Conservation (phyloP, 2,888 invertebrate species). For the Hirtodrosophila confusa region DNA sequence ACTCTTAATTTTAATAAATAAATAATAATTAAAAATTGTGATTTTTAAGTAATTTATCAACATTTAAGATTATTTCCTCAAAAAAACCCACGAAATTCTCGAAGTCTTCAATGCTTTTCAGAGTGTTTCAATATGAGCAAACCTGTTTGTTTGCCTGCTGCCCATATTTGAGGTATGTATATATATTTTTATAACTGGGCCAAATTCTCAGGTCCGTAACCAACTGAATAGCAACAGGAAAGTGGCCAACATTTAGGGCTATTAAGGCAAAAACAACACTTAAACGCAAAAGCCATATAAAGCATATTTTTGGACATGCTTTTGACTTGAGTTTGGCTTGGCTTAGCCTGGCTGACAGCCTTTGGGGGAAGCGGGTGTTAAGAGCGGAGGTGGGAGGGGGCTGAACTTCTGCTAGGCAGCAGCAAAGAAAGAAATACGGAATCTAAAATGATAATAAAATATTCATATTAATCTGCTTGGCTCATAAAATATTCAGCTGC, state of each 20-base stretch:
- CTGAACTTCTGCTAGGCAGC: slow-evolving; percentile 2
- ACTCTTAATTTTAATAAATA: no score
- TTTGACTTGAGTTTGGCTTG: slow-evolving; percentile 62
- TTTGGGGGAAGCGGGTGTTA: background rate
- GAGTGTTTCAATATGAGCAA: no score
- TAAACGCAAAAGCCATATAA: slow-evolving; percentile 65
- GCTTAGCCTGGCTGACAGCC: slow-evolving; percentile 31
- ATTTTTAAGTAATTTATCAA: no score
- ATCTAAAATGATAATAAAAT: slow-evolving; percentile 81
- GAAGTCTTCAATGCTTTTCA: no score
- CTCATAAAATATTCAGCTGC: slow-evolving; percentile 79
- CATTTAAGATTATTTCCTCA: no score
- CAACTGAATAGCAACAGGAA: background rate
- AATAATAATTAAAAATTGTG: no score
- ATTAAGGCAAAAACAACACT: slow-evolving; percentile 35
- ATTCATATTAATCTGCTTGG: slow-evolving; percentile 81
- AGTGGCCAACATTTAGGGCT: background rate
- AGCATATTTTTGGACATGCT: slow-evolving; percentile 72
- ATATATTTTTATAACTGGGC: no score
- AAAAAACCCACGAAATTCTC: no score
- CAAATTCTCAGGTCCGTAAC: background rate
- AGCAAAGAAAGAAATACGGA: slow-evolving; percentile 58
- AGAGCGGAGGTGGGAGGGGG: background rate
- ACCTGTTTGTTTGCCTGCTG: no score
- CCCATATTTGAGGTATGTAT: no score